Evolutionary conservation across 2,797 vertebrate species (phyloP), one percentile per base, ranked within the genome.

Genomic region (Sandelia bainsii): DNA sequence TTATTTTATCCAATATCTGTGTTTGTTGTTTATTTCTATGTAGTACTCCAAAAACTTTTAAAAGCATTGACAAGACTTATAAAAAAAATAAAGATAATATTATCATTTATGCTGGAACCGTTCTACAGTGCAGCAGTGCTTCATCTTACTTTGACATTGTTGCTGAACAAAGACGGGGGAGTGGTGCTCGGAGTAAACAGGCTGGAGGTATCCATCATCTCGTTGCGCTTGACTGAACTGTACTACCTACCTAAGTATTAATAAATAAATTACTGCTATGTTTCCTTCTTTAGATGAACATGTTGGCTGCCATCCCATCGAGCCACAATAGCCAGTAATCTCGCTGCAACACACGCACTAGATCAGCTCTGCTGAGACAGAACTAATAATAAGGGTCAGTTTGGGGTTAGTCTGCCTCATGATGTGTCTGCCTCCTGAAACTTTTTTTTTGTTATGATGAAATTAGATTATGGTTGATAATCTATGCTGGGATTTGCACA

Each of bases 401-500:
- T 6, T 25, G 8, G 32, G 74, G 81, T 75, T 67, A 79, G 69
- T 40, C 50, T 42, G 63, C 20, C 19, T 52, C 4, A 19, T 62
- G 19, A 58, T 58, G 59, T 27, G 60, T 69, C 73, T 68, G 44
- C 27, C 42, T 72, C 61, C 59, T 72, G 57, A 29, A 61, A 60
- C 42, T 13, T 39, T 46, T 2, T 29, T 51, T 59, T 50, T 65
- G 49, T 60, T 54, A 14, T 11, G 12, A 14, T 42, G 50, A 75
- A 70, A 80, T 87, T 67, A 69, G 45, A 74, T 83, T 68, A 72
- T 37, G 42, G 22, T 13, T 68, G 5, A 54, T 81, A 4, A 77
- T 79, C 77, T 80, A 14, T n/a, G 45, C 1, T 23, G 29, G 52
- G 74, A 66, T 78, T 74, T 59, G 63, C 23, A 53, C 44, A 67